Base-by-base conservation (phyloP, 2,797 vertebrate species). In the Malurus splendens region DNA sequence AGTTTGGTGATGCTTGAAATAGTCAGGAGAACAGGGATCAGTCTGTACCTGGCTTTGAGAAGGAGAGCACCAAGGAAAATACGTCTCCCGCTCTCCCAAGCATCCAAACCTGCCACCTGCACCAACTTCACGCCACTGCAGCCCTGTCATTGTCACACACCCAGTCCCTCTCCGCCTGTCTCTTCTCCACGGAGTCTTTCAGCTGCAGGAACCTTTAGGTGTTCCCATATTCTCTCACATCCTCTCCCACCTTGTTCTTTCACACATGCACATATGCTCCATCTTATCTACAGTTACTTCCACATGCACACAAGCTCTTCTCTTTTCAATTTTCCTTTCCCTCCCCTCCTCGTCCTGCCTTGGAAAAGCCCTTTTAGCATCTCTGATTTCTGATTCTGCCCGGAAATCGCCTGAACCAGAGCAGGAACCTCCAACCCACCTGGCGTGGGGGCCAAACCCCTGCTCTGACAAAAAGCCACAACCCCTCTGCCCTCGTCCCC, bases 231-330 rank as follows among this genome's bases (percentile, higher is more conserved):
- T 76, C 86, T 86, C 60, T 90, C 86, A 23, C 73, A 25, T 71
- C 44, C 81, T 87, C 90, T 94, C 67, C 90, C 91, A 94, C 90
- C 73, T 92, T 83, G 84, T 70, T 87, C 93, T 92, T 89, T 89
- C 91, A 91, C 95, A 94, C 88, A 90, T 91, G 81, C 78, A 90
- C 88, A 91, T 86, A 85, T 91, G 86, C 44, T 94, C 81, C 41
- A 10, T 68, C 68, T 86, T 86, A 87, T 61, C 81, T 84, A 42
- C 9, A 88, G 65, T 45, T 73, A 7, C 90, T 74, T 79, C 65
- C 64, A 77, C 71, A 67, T 30, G 42, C 68, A 89, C 51, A 62
- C 79, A 68, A 74, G 32, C 57, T 54, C 11, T 55, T 27, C 7
- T 32, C 6, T 8, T 47, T 30, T 16, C 4, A 6, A n/a, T 27